Evolutionary conservation across 2,888 invertebrate species (phyloP).

Genomic region (Rhynchonema sp.): DNA sequence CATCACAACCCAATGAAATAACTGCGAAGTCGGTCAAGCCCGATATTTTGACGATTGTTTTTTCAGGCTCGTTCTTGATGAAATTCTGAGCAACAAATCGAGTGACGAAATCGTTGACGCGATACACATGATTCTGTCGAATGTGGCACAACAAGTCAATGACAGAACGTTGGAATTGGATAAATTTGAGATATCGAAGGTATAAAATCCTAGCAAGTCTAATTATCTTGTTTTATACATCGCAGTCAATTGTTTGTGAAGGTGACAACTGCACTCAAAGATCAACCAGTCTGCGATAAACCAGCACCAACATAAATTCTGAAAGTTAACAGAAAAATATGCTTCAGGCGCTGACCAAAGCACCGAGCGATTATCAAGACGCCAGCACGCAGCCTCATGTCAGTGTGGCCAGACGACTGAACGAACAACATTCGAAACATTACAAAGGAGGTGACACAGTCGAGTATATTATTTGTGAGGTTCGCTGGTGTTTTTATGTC

Average conservation of each 20-base stretch:
- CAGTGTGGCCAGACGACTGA: slow-evolving; percentile 69
- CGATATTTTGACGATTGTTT: no score
- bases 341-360: slow-evolving; percentile 59
- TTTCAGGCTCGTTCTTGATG: slow-evolving; percentile 50
- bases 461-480: slow-evolving; percentile 76
- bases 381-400: slow-evolving; percentile 66
- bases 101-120: slow-evolving; percentile 64
- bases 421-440: slow-evolving; percentile 38
- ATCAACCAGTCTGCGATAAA: no score
- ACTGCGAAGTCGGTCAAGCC: no score
- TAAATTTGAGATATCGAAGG: slow-evolving; percentile 25
- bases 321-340: no score
- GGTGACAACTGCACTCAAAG: no score
- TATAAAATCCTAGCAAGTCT: no score
- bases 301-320: no score
- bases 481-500: slow-evolving; percentile 13
- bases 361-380: slow-evolving; percentile 75
- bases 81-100: slow-evolving; percentile 54
- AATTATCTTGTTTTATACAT: no score
- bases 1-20: no score
- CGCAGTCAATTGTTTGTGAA: no score
- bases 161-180: slow-evolving; percentile 30
- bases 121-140: slow-evolving; percentile 57
- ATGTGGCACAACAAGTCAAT: slow-evolving; percentile 52
- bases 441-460: slow-evolving; percentile 84